phyloP scores from a whole-genome alignment of 2,113 vertebrate genomes.

The Megaceryle maxima region DNA sequence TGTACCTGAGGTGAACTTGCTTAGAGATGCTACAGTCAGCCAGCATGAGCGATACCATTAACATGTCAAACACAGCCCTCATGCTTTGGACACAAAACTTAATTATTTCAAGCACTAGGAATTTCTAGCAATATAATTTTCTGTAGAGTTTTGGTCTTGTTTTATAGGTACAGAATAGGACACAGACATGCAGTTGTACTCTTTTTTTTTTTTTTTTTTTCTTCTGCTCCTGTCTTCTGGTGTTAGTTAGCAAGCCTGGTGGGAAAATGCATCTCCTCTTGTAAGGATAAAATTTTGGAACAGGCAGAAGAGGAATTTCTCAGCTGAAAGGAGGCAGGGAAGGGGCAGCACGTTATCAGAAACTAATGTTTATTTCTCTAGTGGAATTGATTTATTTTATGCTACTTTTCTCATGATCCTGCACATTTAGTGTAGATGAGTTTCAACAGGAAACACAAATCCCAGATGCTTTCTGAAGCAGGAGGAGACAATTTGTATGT shows the following conservation, averaged over 20 bases:
- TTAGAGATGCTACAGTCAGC: background rate
- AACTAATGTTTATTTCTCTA: background rate
- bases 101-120: background rate
- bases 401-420: background rate
- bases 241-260: background rate
- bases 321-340: background rate
- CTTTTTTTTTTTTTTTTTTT: no score
- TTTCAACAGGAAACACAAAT: background rate
- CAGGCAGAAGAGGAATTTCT: background rate
- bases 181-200: accelerated
- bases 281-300: background rate
- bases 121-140: background rate
- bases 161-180: background rate
- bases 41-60: background rate
- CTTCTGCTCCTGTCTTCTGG: background rate
- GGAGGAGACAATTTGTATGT: background rate
- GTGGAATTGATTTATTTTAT: background rate
- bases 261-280: background rate
- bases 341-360: accelerated
- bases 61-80: background rate
- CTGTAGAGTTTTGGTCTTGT: background rate
- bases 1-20: background rate
- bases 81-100: background rate
- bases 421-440: background rate
- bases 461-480: background rate